Base-by-base conservation (phyloP, 2,888 invertebrate genomes). In the Caenorhabditis plicata region DNA sequence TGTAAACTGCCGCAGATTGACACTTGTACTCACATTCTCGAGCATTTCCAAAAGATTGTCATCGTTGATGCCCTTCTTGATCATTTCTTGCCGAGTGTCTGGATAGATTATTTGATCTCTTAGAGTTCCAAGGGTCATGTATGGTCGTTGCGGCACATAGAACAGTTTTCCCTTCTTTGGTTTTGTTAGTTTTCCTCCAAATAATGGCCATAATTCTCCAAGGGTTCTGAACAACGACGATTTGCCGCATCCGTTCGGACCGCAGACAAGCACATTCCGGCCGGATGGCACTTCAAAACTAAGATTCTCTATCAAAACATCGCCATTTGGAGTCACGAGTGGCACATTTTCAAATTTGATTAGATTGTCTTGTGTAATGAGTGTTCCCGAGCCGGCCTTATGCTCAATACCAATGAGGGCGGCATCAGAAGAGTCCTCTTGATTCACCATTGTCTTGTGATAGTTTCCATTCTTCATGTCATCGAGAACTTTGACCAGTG, bases 251-350 rank as follows among this genome's bases (percentile, higher is more conserved):
- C 84, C 84, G 76, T 85, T 84, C 3, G 84, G 84, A 25, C 84
- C 84, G 32, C 83, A 82, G 32, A 84, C 84, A 42, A 84, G 71
- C 38, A 84, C 71, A 68, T 84, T 95, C 81, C 91, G 91, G 0
- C 93, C 93, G 0, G 91, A 90, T 58, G 65, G 56, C 13, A 79
- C 72, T 87, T 93, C 92, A 80, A 96, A 92, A 38, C 82, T 87
- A 4, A 96, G 84, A 74, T 92, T 91, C 73, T 65, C 57, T 35
- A 96, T 88, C 35, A 96, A 87, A 5, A 96, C 86, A 82, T 98
- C 96, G 0, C 96, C 96, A 80, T 94, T 96, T 1, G 96, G 96
- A 1, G 96, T 98, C 20, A 95, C 89, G 46, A 98, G 85, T 2
- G 96, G 95, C 27, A 98, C 95, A 62, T 87, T 85, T 61, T 94